These are phyloP conservation scores for Muntiacus muntjak DNA, from an alignment of 2,113 vertebrate species.

Conservation along the genomic window DNA sequence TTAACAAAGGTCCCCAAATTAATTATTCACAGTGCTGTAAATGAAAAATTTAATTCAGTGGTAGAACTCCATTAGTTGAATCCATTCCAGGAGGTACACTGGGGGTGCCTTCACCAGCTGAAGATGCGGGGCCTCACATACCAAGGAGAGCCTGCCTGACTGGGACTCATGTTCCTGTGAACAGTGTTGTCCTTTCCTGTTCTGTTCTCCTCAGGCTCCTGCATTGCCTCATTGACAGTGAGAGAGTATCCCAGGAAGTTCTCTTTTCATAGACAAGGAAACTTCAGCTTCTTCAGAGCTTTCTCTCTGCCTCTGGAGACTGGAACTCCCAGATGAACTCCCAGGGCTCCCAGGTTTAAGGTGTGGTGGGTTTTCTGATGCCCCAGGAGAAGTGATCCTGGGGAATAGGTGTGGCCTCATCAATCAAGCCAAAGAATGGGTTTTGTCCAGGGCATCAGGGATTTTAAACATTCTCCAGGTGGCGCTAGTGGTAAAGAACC, in stretches of 20 bases:
- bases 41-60: not conserved
- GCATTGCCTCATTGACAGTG: not conserved
- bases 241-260: not conserved
- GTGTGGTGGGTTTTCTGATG: not conserved
- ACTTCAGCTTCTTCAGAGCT: not conserved
- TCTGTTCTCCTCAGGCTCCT: not conserved
- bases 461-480: not conserved
- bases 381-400: not conserved
- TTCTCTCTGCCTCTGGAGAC: not conserved
- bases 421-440: not conserved
- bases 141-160: not conserved
- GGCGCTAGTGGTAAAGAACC: not conserved
- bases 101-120: not conserved
- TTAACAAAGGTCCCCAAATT: not conserved
- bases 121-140: not conserved
- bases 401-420: not conserved
- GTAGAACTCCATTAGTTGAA: not conserved
- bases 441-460: not conserved
- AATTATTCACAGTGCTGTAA: not conserved
- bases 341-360: not conserved
- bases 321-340: not conserved
- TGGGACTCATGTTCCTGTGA: accelerated
- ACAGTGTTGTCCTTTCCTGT: not conserved
- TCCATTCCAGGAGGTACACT: not conserved
- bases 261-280: not conserved